These are phyloP conservation scores for Phrynocephalus guinanensis DNA, from an alignment of 2,797 vertebrate species.

Conservation along the genomic window DNA sequence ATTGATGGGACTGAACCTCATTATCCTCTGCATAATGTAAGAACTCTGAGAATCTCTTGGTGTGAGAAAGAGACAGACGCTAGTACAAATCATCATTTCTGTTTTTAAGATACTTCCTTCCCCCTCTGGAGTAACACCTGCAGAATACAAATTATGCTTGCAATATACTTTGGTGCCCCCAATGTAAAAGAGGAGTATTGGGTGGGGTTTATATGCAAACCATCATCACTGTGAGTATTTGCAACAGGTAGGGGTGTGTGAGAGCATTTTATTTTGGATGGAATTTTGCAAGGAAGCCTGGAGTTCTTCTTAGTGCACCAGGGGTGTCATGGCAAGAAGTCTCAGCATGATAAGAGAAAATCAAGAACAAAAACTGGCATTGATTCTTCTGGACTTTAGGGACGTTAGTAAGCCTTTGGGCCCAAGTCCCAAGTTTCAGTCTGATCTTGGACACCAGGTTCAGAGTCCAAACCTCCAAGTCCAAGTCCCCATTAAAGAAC, in stretches of 20 bases:
- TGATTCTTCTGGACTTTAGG: too few species aligned
- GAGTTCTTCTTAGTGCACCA: too few species aligned
- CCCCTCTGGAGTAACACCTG: slow-evolving; percentile 22
- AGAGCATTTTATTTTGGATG: not conserved
- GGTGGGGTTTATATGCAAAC: not conserved
- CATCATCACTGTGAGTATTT: not conserved
- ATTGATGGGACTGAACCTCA: slow-evolving; percentile 9
- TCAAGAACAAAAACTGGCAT: too few species aligned
- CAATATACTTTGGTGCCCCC: slow-evolving; percentile 52
- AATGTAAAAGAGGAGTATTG: slow-evolving; percentile 28
- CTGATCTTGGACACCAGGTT: too few species aligned
- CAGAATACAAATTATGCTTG: not conserved
- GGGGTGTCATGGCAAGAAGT: too few species aligned
- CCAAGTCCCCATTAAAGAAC: too few species aligned
- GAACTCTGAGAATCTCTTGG: not conserved
- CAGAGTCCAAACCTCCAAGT: too few species aligned
- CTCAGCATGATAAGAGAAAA: too few species aligned
- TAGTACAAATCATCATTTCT: slow-evolving; percentile 19
- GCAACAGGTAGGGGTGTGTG: slow-evolving; percentile 7
- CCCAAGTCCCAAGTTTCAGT: too few species aligned
- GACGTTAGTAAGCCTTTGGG: too few species aligned
- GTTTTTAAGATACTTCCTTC: slow-evolving; percentile 32
- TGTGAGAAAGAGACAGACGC: not conserved
- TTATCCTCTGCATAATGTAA: slow-evolving; percentile 30
- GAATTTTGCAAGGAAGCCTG: too few species aligned